Conservation (phyloP, 2,113 vertebrate species). For the Circaetus gallicus region DNA sequence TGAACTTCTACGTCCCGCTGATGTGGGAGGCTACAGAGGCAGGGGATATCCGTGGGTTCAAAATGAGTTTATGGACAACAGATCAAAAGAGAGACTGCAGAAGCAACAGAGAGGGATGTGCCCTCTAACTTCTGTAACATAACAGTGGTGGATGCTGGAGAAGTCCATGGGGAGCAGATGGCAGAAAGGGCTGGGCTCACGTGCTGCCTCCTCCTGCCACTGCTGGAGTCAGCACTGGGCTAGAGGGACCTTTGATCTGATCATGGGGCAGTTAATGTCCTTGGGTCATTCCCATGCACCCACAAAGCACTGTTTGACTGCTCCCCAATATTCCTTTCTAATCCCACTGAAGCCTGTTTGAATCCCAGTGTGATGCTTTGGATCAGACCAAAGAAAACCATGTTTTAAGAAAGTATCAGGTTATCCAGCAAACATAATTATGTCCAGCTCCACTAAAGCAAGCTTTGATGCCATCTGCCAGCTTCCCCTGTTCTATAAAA, state of each 20-base stretch:
- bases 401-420: not conserved
- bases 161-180: not conserved
- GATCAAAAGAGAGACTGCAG: not conserved
- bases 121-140: not conserved
- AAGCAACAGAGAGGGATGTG: not conserved
- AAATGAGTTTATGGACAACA: not conserved
- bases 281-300: not conserved
- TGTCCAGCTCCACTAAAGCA: not conserved
- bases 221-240: not conserved
- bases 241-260: not conserved
- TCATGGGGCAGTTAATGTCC: not conserved
- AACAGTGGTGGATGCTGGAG: not conserved
- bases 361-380: not conserved
- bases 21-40: not conserved
- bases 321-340: not conserved
- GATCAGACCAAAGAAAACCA: not conserved
- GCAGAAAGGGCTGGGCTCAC: not conserved
- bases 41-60: rapidly evolving
- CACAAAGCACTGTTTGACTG: not conserved
- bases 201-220: not conserved
- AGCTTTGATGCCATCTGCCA: not conserved
- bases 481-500: not conserved
- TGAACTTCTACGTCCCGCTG: rapidly evolving
- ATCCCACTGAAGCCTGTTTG: not conserved
- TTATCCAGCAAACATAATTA: not conserved